phyloP scores from a whole-genome alignment of 2,888 invertebrate species.

The Aphelenchoides bicaudatus region DNA sequence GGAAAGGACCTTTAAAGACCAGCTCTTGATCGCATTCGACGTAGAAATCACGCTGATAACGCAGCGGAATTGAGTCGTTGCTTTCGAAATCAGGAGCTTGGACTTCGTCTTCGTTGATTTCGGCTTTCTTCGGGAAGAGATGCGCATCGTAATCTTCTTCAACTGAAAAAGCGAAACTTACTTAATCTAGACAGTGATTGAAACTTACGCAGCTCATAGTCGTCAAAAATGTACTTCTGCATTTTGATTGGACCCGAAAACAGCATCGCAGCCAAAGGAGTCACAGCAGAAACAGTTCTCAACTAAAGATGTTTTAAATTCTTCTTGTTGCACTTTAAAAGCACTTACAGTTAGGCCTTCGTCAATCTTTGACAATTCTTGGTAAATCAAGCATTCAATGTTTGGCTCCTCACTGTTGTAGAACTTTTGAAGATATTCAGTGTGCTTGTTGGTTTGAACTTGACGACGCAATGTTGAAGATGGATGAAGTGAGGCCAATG shows the following conservation, averaged over 20 bases:
- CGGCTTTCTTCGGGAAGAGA: neutral
- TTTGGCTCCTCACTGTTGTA: slow-evolving; percentile 32
- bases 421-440: slow-evolving; percentile 7
- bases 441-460: slow-evolving; percentile 17
- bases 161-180: slow-evolving; percentile 24
- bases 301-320: slow-evolving; percentile 67
- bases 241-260: slow-evolving; percentile 70
- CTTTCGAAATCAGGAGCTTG: slow-evolving; percentile 16
- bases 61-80: neutral
- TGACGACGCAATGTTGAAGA: slow-evolving; percentile 48
- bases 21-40: slow-evolving; percentile 38
- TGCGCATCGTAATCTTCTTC: slow-evolving; percentile 22
- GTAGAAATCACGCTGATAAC: slow-evolving; percentile 21
- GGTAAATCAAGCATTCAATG: slow-evolving; percentile 51
- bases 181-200: too few species aligned
- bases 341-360: slow-evolving; percentile 42
- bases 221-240: slow-evolving; percentile 32
- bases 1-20: slow-evolving; percentile 32
- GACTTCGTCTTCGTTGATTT: neutral
- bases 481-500: slow-evolving; percentile 44
- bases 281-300: slow-evolving; percentile 76
- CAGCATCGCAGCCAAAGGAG: slow-evolving; percentile 76
- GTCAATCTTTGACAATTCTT: slow-evolving; percentile 51
- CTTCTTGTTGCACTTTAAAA: neutral
- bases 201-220: slow-evolving; percentile 40